Evolutionary conservation across 2,113 vertebrate genomes (phyloP).

Genomic region (Microtus ochrogaster): DNA sequence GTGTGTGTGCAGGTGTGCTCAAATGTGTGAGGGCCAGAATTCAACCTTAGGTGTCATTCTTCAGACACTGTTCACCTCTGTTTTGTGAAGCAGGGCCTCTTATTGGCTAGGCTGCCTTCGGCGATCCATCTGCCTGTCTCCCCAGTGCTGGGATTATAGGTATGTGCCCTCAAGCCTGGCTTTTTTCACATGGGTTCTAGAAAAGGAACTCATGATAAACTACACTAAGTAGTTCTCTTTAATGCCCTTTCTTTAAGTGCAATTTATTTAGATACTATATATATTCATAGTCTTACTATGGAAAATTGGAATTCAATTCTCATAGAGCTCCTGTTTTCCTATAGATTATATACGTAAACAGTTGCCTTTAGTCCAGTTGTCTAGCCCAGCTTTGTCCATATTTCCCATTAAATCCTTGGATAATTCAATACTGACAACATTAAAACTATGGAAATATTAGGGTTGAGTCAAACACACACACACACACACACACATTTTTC

Average conservation of each 20-base stretch:
- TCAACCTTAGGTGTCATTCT: too few species aligned
- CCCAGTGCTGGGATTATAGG: background rate
- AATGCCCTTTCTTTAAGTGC: background rate
- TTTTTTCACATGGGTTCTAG: background rate
- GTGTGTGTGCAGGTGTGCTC: background rate
- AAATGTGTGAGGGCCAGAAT: background rate
- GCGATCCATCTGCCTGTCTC: background rate
- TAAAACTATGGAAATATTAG: constrained; percentile 49
- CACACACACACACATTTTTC: background rate
- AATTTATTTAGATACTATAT: background rate
- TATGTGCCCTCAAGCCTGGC: background rate
- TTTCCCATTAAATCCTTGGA: constrained; percentile 47
- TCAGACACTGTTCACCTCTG: background rate
- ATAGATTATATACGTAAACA: background rate
- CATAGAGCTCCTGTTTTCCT: background rate
- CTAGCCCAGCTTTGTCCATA: background rate
- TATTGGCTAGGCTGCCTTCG: background rate
- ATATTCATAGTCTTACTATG: constrained; percentile 17
- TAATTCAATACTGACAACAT: constrained; percentile 41
- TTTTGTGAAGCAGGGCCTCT: background rate
- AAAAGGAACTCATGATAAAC: background rate
- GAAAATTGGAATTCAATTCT: background rate
- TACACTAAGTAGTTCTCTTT: background rate
- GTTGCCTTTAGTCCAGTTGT: constrained; percentile 14
- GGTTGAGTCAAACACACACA: too few species aligned